phyloP scores from a whole-genome alignment of 30 jellyfish, hydroid and myxozoan species.

The Aurelia aurita region DNA sequence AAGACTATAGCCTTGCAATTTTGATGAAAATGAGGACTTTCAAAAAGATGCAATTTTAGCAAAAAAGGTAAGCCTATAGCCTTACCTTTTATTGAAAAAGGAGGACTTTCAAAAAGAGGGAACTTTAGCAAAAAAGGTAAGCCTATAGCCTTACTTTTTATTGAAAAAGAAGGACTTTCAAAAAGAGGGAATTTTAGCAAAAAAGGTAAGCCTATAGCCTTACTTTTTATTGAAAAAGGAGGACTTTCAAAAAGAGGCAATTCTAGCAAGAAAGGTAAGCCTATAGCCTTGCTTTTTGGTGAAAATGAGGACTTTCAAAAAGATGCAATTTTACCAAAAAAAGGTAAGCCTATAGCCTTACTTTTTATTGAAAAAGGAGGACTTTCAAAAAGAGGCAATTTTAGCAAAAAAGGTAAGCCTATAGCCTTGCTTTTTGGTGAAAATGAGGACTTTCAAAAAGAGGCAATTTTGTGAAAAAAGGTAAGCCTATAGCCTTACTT shows the following conservation, averaged over 20 bases:
- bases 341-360: too few species aligned
- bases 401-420: background rate
- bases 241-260: too few species aligned
- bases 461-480: background rate
- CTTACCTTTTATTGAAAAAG: background rate
- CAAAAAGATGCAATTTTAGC: background rate
- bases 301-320: too few species aligned
- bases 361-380: too few species aligned
- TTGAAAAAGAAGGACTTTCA: too few species aligned
- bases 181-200: too few species aligned
- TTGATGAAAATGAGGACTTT: background rate
- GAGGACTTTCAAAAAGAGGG: background rate
- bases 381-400: too few species aligned
- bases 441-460: background rate
- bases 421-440: background rate
- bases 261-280: background rate
- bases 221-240: too few species aligned
- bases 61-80: slow-evolving; percentile 5
- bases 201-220: too few species aligned
- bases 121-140: too few species aligned
- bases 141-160: too few species aligned
- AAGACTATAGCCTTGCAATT: background rate
- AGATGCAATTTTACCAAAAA: too few species aligned
- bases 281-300: slow-evolving; percentile 19
- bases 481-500: slow-evolving; percentile 19